Base-by-base conservation (phyloP, 2,797 vertebrate species). In the Botia almorhae region DNA sequence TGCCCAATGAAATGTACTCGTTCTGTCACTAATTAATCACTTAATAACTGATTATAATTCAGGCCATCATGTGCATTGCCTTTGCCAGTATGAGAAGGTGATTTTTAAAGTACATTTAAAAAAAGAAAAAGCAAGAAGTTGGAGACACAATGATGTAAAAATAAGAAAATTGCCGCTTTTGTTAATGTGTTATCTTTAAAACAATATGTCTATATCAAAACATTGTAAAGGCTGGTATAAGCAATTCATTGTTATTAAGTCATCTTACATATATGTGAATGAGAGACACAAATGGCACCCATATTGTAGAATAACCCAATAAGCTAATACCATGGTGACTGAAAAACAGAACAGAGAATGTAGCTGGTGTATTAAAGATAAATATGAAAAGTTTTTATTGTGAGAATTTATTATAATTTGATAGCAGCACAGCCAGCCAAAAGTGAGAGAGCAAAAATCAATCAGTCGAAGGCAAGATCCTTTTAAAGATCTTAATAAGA, bases 401-500 rank as follows among this genome's bases (percentile, higher is more conserved):
- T 2, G 7, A 17, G 29, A 70, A 51, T 61, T 33, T 50, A 50
- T 78, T 39, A 36, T 69, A 26, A 70, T 70, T 76, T 71, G 21
- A 39, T 26, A 80, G 53, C 33, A 65, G 60, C 19, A 72, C 11
- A 71, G 71, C 51, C 60, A 55, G 69, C 61, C 7, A 17, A 53
- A 51, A 53, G 17, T 36, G 17, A 39, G 16, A 19, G 60, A 61
- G 60, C 60, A 61, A 23, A 61, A 61, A 61, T 61, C 60, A 61
- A 61, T 61, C 60, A 72, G 77, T 29, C 63, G 29, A 72, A 65
- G 69, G 48, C 68, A 79, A 29, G 48, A 65, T n/a, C 69, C 60
- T 60, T 80, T 60, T 46, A 72, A 79, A 72, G 58, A 64, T 33
- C 69, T 65, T 80, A 72, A 80, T 80, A 80, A 80, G 69, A 80